These are phyloP conservation scores for Ammodytes marinus DNA, from an alignment of 2,113 vertebrate genomes.

Conservation along the genomic window DNA sequence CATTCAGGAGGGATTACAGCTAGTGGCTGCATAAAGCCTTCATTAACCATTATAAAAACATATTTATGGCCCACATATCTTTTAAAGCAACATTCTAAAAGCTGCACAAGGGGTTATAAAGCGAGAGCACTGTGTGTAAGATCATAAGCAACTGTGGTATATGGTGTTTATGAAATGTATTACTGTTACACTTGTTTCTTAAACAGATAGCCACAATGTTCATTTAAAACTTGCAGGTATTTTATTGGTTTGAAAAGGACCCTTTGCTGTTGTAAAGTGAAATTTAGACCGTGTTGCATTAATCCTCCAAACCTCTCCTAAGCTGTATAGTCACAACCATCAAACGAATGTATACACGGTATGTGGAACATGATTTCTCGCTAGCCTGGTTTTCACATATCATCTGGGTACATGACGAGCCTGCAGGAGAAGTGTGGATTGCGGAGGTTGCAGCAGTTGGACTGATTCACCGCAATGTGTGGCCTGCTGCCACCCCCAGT, in stretches of 20 bases:
- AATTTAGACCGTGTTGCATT: neutral
- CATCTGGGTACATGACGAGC: constrained; percentile 71
- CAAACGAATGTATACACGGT: constrained; percentile 20
- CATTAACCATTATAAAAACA: constrained; percentile 60
- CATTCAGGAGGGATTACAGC: constrained; percentile 58
- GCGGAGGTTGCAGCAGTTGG: constrained; percentile 69
- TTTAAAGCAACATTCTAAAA: constrained; percentile 54
- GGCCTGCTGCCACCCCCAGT: constrained; percentile 72
- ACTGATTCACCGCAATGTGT: constrained; percentile 75
- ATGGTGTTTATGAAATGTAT: constrained; percentile 5
- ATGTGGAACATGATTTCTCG: constrained; percentile 52
- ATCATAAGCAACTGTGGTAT: constrained; percentile 10
- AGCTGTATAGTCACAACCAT: constrained; percentile 43
- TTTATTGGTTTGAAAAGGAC: neutral
- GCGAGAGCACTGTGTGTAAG: neutral
- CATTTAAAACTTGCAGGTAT: constrained; percentile 1
- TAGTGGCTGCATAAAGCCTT: constrained; percentile 51
- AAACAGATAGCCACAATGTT: neutral
- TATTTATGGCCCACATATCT: constrained; percentile 47
- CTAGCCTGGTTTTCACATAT: constrained; percentile 60
- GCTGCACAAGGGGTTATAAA: constrained; percentile 25
- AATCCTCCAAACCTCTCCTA: constrained; percentile 3
- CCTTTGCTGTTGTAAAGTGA: neutral
- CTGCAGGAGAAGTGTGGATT: constrained; percentile 68
- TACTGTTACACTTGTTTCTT: neutral